phyloP scores from a whole-genome alignment of 1,140 invertebrate species.

The Wasmannia auropunctata region DNA sequence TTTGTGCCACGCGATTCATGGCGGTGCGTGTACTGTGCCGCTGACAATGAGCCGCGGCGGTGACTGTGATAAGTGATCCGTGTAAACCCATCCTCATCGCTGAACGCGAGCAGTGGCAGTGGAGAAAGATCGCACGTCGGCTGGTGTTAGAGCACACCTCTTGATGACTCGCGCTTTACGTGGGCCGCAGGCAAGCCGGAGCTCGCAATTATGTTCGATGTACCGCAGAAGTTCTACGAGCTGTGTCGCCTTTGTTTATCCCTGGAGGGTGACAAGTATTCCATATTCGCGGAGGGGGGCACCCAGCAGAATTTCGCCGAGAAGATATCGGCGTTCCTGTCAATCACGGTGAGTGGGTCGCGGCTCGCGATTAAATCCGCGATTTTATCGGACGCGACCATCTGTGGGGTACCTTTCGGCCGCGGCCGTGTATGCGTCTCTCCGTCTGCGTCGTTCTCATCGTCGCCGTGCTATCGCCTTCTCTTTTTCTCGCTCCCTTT shows the following conservation, averaged over 20 bases:
- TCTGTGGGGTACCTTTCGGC: slow-evolving; percentile 70
- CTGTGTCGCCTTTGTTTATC: slow-evolving; percentile 86
- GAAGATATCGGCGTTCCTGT: slow-evolving; percentile 84
- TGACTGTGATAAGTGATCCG: slow-evolving; percentile 82
- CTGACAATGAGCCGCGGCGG: slow-evolving; percentile 82
- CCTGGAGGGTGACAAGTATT: slow-evolving; percentile 85
- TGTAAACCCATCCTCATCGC: slow-evolving; percentile 68
- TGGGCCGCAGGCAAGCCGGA: slow-evolving; percentile 75
- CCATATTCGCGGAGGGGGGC: slow-evolving; percentile 85
- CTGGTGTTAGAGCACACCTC: slow-evolving; percentile 67
- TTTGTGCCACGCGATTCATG: background rate
- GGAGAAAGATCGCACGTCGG: slow-evolving; percentile 76
- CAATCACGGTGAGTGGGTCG: slow-evolving; percentile 82
- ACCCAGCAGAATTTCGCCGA: slow-evolving; percentile 83
- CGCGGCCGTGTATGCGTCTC: slow-evolving; percentile 54
- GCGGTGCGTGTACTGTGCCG: slow-evolving; percentile 73
- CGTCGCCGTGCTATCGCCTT: background rate
- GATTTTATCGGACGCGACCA: slow-evolving; percentile 77
- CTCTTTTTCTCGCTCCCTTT: slow-evolving; percentile 3
- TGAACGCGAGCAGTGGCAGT: slow-evolving; percentile 78
- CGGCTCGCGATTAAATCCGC: background rate
- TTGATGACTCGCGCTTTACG: slow-evolving; percentile 77
- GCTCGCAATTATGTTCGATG: slow-evolving; percentile 84
- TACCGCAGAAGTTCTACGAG: slow-evolving; percentile 86
- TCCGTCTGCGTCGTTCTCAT: slow-evolving; percentile 35